These are phyloP conservation scores for Heterotilapia buettikoferi DNA, from an alignment of 2,113 vertebrate genomes.

Conservation along the genomic window DNA sequence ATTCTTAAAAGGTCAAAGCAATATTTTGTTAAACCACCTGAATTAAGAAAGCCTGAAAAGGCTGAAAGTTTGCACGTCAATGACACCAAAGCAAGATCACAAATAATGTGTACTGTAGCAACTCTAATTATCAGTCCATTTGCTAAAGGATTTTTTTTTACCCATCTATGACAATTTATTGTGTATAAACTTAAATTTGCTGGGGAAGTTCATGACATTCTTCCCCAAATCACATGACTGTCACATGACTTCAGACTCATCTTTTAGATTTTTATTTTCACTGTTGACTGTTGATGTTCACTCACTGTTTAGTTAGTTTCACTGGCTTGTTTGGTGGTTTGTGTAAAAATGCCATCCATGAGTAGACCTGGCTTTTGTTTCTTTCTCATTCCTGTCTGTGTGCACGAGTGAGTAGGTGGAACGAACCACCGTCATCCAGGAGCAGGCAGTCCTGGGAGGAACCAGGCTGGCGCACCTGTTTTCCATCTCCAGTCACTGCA, in stretches of 20 bases:
- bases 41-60: background rate
- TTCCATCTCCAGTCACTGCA: background rate
- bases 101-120: background rate
- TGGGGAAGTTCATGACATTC: background rate
- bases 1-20: background rate
- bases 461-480: background rate
- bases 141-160: background rate
- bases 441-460: background rate
- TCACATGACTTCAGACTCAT: background rate
- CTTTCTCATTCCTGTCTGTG: background rate
- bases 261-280: background rate
- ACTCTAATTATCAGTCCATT: background rate
- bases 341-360: background rate
- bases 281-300: background rate
- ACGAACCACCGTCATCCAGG: accelerated
- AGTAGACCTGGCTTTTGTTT: background rate
- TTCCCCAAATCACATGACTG: background rate
- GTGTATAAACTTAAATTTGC: background rate
- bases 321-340: background rate
- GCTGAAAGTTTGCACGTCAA: background rate
- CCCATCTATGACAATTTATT: background rate
- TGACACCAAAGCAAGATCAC: background rate
- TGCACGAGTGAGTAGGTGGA: background rate
- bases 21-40: background rate
- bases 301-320: background rate